Evolutionary conservation across 2,888 invertebrate species (phyloP).

Genomic region (Patella caerulea): DNA sequence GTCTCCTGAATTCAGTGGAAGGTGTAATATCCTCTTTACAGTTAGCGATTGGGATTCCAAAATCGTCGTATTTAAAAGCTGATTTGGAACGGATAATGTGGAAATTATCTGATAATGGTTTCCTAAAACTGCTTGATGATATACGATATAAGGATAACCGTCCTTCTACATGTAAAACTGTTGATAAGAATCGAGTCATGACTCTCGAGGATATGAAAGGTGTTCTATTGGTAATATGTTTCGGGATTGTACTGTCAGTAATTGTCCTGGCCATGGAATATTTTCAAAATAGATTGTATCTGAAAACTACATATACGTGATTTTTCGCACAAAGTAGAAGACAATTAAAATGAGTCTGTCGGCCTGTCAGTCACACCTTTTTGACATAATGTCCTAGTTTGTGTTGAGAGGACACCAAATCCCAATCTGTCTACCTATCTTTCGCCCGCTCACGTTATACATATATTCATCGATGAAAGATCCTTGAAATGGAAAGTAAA

Average conservation of each 20-base stretch:
- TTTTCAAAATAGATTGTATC: too few relatives aligned
- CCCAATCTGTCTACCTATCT: too few relatives aligned
- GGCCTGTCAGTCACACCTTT: too few relatives aligned
- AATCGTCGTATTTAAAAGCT: background rate
- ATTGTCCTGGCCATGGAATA: background rate
- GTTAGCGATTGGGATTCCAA: background rate
- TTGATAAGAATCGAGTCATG: background rate
- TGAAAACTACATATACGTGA: too few relatives aligned
- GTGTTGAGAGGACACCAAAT: too few relatives aligned
- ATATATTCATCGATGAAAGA: too few relatives aligned
- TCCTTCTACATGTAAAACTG: background rate
- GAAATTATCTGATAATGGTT: background rate
- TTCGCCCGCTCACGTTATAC: too few relatives aligned
- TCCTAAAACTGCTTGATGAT: background rate
- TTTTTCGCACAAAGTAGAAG: too few relatives aligned
- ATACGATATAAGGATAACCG: background rate
- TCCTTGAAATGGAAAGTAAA: too few relatives aligned
- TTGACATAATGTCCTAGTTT: too few relatives aligned
- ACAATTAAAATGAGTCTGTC: too few relatives aligned
- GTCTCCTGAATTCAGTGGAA: background rate
- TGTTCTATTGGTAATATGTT: background rate
- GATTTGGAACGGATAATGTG: background rate
- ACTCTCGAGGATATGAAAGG: background rate
- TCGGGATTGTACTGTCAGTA: background rate
- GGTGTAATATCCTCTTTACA: background rate